Evolutionary conservation across 2,888 invertebrate species (phyloP), one percentile per base, ranked within the genome.

Genomic region (Andrena camellia): DNA sequence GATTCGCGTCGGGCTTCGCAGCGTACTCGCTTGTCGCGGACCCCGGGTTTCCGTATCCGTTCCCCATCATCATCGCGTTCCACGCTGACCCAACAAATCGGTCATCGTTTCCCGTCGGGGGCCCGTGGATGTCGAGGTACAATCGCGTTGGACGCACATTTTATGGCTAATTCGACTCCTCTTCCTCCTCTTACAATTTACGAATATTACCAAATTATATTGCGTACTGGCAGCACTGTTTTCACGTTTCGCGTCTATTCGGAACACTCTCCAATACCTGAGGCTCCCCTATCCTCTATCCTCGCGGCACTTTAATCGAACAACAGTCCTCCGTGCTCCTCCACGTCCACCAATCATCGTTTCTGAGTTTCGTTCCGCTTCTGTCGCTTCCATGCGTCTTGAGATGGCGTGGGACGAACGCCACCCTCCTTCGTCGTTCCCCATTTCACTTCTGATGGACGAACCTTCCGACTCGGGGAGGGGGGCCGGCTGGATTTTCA

Each of bases 221-320:
- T 91, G 91, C 91, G 83, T 89, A 89, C 90, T 91, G 92, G 91
- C 91, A 92, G 91, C 91, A 90, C 89, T 86, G 86, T 90, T 90
- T 90, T 86, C 87, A 87, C 86, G 78, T 86, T 75, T 86, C 83
- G 79, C 86, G 78, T 88, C 74, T 84, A 79, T 74, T 74, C 83
- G 81, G 81, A 81, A 85, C 85, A 84, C 81, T 81, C 79, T 81
- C 76, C 77, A 33, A 73, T 68, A 70, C 74, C 62, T 71, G 71
- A 67, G 69, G 78, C 57, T 13, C 50, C 54, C 78, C 29, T 52
- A 60, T 78, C 70, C 69, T 69, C 64, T 67, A 42, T 62, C 73
- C 48, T 71, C 64, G 62, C 73, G 76, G 74, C 76, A 83, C 81
- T 81, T 80, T 57, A 42, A 48, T 60, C 57, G 80, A 87, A 76